Evolutionary conservation across 2,797 vertebrate genomes (phyloP).

Genomic region (Sternotherus odoratus): DNA sequence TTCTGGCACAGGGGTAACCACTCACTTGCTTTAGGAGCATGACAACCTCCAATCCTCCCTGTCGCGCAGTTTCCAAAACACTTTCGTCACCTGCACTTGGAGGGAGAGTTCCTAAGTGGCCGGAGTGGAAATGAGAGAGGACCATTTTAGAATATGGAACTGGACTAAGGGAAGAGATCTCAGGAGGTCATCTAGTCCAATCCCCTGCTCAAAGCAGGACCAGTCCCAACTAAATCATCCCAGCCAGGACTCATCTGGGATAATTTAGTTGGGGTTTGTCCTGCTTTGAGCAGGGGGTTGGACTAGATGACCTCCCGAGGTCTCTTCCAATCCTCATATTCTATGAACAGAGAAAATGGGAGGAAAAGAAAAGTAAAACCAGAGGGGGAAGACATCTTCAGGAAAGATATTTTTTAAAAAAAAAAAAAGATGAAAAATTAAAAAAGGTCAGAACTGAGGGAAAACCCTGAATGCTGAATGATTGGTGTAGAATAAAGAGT

Average conservation of each 20-base stretch:
- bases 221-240: no score
- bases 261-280: no score
- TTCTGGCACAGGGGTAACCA: not conserved
- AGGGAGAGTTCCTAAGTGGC: not conserved
- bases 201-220: no score
- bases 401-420: not conserved
- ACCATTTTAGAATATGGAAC: not conserved
- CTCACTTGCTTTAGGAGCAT: not conserved
- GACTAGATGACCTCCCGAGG: no score
- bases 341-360: not conserved
- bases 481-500: not conserved
- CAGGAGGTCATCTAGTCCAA: no score
- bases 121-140: not conserved
- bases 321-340: no score
- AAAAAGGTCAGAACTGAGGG: not conserved
- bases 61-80: not conserved
- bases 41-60: not conserved
- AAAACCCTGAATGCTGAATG: not conserved
- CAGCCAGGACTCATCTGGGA: no score
- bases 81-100: accelerated
- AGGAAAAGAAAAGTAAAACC: conserved; percentile 5
- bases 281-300: no score
- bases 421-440: not conserved
- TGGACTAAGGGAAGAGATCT: not conserved
- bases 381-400: not conserved